Evolutionary conservation across 1,140 invertebrate species (phyloP), one percentile per base, ranked within the genome.

Genomic region (Euura lappo): DNA sequence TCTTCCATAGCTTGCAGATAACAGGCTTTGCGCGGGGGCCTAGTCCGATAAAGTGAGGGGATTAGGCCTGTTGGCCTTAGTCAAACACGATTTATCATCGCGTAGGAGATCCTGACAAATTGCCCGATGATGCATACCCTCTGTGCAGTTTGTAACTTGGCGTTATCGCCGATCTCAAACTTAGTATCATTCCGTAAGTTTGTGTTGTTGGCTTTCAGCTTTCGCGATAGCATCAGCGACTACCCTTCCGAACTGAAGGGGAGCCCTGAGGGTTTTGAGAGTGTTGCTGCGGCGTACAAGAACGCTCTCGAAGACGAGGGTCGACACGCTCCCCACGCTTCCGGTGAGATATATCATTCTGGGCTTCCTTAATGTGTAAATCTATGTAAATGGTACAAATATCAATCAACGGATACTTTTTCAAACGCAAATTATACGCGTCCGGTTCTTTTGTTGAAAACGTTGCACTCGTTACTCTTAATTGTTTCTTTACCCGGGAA

Each of bases 281-380:
- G 88, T 68, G 91, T 92, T 13, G 90, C 90, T 8, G 88, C 90
- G 0, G 90, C 91, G 2, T 93, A 92, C 76, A 90, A 91, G 75
- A 91, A 89, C 74, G 91, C 89, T 43, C 87, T 89, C 6, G 90
- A 91, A 71, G 91, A 92, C 42, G 91, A 92, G 45, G 81, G 83
- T 43, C 82, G 80, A 70, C 88, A 89, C 76, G 86, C 88, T 75
- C 90, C 89, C 44, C 90, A 91, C 75, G 89, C 89, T 72, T 91
- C 91, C 78, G 90, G 91, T 91, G 78, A 84, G 77, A 85, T 85
- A 86, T 79, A 68, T 60, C 69, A 28, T 28, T 28, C 28, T 28
- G 28, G 28, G 28, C 28, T 28, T 28, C 28, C 28, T 28, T 28
- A 28, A 28, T 28, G 28, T 28, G 28, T 10, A n/a, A 72, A 73